Evolutionary conservation across 2,797 vertebrate genomes (phyloP), one percentile per base, ranked within the genome.

Genomic region (Semaprochilodus insignis): DNA sequence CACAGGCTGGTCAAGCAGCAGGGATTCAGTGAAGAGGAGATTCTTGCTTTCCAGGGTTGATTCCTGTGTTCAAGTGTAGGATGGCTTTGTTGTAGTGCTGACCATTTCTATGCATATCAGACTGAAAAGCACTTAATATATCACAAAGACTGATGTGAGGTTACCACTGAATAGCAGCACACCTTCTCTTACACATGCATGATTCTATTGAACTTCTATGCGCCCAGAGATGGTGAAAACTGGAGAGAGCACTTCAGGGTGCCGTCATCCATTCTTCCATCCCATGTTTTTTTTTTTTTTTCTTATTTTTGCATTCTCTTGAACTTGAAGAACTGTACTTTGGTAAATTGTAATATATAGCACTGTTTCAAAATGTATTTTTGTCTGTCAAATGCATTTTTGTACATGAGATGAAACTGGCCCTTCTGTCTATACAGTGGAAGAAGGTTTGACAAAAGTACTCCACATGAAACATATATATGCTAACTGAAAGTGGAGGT

Each of bases 31-130:
- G 92, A 96, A 81, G 94, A 96, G 74, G 96, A 97, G 85, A 90
- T 97, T 65, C 91, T 97, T 0, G 82, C 93, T 89, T 98, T 99
- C 91, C 95, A 91, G 86, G 95, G 94, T 77, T 98, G 93, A 96
- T 6, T 34, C 77, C 11, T 52, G 48, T 48, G 4, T 13, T 51
- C 15, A 7, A 60, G 74, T 10, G 67, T n/a, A 6, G 23, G 1
- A n/a, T 17, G 23, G 8, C 67, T 34, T 60, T 62, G 17, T 27
- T 25, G 65, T 44, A 71, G 44, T 60, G 34, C 25, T 60, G 66
- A 21, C 10, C 17, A 74, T 65, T 44, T 73, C 82, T 85, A 82
- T 87, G 86, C 86, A 82, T 70, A 66, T 77, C 52, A 70, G 44
- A 52, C 63, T 52, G 62, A 62, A 74, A 40, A 23, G 19, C 6